Base-by-base conservation (phyloP, 2,888 invertebrate genomes). In the Ethmia dodecea region DNA sequence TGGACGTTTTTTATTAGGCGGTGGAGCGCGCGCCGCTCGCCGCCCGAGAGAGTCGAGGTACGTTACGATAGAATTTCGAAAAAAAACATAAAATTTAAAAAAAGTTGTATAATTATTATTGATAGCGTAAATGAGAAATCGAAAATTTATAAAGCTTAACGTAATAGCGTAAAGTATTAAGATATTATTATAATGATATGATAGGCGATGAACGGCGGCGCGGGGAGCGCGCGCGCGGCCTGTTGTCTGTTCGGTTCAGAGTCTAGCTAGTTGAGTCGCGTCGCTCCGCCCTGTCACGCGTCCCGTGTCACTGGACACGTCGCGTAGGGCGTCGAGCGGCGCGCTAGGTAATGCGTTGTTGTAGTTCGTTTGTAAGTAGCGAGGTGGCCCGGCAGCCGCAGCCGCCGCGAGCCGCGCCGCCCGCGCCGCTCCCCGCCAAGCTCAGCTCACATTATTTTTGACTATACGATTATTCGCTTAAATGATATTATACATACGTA, bases 1-100 rank as follows among this genome's bases (percentile, higher is more conserved):
- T 86, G 83, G 84, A 87, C 87, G 87, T 88, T 88, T 88, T 88
- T 88, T 83, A 86, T 84, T 80, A 80, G 88, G 88, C 84, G 87
- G 89, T 80, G 81, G 88, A 83, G 89, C 66, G 70, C 63, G 45
- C 61, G 47, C 69, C 72, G 72, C 70, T 67, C 80, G 69, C 38
- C 74, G 79, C 77, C 78, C 62, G 83, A 83, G 78, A 81, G 83
- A 83, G 70, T 77, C 77, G 83, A 79, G 11, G 69, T 77, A 79
- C 74, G 79, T 83, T 83, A 86, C 77, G 77, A 84, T 86, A 84
- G 83, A 81, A 83, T 84, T 86, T 86, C 74, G 81, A 83, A 81
- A 66, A 62, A 79, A 81, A 71, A 63, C 76, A 78, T 73, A 84
- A 84, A 83, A 80, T 80, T 83, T 79, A 86, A 86, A 83, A 84